Base-by-base conservation (phyloP, 2,888 invertebrate genomes). In the Micropterix aruncella region DNA sequence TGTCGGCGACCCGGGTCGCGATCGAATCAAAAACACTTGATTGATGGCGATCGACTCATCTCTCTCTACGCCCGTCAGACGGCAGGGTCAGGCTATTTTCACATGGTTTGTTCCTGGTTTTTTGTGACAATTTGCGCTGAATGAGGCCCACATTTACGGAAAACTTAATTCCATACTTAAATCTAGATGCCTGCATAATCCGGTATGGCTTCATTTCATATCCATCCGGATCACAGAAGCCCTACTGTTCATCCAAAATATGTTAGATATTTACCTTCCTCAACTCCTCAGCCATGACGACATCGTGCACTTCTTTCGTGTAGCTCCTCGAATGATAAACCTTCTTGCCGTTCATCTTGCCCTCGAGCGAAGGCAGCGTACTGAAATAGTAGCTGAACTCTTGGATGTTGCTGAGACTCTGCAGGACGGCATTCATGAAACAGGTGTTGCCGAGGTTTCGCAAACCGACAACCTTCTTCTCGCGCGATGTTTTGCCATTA, bases 401-500 rank as follows among this genome's bases (percentile, higher is more conserved):
- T 60, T 84, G 82, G 57, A 87, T 86, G 62, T 87, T 86, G 59
- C 86, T 87, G 65, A 88, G 70, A 53, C 85, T 85, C 60, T 88
- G 88, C 47, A 88, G 65, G 47, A 87, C 87, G 16, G 85, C 84
- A 64, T 87, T 87, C 87, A 88, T 87, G 59, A 87, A 88, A 62
- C 87, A 88, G 42, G 87, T 88, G 60, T 87, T 88, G 52, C 87
- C 87, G 59, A 87, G 70, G 68, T 87, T 88, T 56, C 84, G 73
- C 57, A 87, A 68, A 36, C 87, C 86, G 53, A 82, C 79, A 46
- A 81, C 75, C 55, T 66, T 77, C 56, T 77, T 78, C 48, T 77
- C 77, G 54, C 72, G 63, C 54, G 67, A 70, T 53, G 59, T 65
- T 55, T 72, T 75, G 36, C 71, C 68, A 37, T 68, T 70, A 47